Evolutionary conservation across 2,797 vertebrate genomes (phyloP), one percentile per base, ranked within the genome.

Genomic region (Fundulus diaphanus): DNA sequence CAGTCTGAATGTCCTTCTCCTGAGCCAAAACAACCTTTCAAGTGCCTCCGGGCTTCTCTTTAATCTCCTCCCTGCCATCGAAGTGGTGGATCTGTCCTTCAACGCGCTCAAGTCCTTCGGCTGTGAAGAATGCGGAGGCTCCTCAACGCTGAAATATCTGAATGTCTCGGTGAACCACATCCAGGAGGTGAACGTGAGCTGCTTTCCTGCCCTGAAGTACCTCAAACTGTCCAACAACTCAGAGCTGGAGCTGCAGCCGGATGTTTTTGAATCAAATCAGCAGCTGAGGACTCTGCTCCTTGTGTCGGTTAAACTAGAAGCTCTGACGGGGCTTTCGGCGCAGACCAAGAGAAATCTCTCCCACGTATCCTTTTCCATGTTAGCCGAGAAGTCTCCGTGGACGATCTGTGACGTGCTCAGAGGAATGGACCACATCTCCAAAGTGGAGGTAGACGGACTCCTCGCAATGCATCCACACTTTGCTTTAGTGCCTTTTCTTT

Each of bases 211-310:
- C 31, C 83, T 89, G 0, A 33, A 70, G 70, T 70, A 75, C 77
- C 80, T 84, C 71, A 40, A 27, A 37, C 49, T 89, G 40, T 87
- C 85, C 59, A 85, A 87, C 70, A 87, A 89, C 79, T 72, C 83
- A n/a, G 8, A 71, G 33, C 56, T 87, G 54, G 52, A 84, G 68
- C 66, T 85, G 24, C 74, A 70, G 27, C 31, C 70, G 3, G 79
- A 82, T 18, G 67, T 3, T 40, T 85, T 88, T 42, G 70, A 70
- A 46, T 85, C 66, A 24, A 86, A 86, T 72, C 66, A 27, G 0
- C 31, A 35, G 59, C 85, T 88, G 46, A 72, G 31, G 12, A 61
- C 1, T 35, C 40, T 88, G 24, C 67, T 73, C 35, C 79, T 82
- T 24, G 74, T 80, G 51, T 65, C 74, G 16, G 61, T 80, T 22